phyloP scores from a whole-genome alignment of 2,797 vertebrate species.

The Eulemur albifrons region DNA sequence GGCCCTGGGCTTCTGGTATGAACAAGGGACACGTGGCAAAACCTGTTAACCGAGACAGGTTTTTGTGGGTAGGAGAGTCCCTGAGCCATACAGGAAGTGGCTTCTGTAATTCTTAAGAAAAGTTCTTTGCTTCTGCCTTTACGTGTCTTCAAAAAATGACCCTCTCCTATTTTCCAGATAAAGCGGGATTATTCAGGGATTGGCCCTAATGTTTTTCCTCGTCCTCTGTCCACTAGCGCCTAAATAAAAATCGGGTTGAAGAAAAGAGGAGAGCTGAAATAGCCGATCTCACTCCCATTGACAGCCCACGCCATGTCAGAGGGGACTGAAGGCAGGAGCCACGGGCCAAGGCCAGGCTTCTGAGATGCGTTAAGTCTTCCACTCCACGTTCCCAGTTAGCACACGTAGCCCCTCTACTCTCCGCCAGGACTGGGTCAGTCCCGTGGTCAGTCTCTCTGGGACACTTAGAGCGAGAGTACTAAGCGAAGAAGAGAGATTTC shows the following conservation, averaged over 20 bases:
- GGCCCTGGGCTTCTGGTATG: not conserved
- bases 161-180: not conserved
- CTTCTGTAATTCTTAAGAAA: slow-evolving; percentile 30
- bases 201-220: not conserved
- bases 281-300: not conserved
- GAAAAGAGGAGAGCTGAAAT: not conserved
- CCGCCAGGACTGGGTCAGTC: not conserved
- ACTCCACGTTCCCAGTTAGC: not conserved
- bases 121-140: not conserved
- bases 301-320: not conserved
- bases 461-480: not conserved
- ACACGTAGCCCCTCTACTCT: not conserved
- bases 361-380: not conserved
- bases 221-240: not conserved
- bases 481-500: not conserved
- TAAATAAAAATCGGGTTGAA: not conserved
- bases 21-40: not conserved
- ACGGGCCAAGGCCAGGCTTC: not conserved
- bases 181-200: not conserved
- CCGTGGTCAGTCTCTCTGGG: not conserved
- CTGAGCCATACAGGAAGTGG: not conserved
- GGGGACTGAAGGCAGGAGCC: not conserved
- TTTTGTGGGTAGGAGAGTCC: not conserved
- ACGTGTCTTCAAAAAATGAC: not conserved
- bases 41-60: not conserved